phyloP scores from a whole-genome alignment of 2,113 vertebrate genomes.

The Vombatus ursinus region DNA sequence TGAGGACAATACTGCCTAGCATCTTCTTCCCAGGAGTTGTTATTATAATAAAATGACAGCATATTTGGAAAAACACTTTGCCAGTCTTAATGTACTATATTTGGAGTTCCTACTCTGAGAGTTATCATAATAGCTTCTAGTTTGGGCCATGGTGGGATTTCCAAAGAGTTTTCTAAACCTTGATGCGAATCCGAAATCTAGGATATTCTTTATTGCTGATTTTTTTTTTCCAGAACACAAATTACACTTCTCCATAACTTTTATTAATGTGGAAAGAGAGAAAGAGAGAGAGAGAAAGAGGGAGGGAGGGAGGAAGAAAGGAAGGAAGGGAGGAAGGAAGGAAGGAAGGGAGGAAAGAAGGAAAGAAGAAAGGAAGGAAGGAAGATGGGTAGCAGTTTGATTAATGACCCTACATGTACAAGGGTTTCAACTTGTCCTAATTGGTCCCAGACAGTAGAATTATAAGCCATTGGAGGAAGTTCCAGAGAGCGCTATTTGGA shows the following conservation, averaged over 20 bases:
- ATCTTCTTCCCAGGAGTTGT: background rate
- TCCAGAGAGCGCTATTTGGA: background rate
- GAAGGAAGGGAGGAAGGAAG: no score
- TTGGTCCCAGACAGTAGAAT: background rate
- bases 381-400: background rate
- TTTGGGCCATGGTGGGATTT: constrained; percentile 19
- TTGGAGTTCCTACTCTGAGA: background rate
- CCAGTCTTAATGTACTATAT: accelerated
- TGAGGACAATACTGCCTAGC: background rate
- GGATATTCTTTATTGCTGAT: background rate
- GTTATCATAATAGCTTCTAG: background rate
- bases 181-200: constrained; percentile 39
- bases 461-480: background rate
- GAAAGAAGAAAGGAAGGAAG: no score
- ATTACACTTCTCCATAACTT: background rate
- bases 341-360: no score
- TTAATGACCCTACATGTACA: background rate
- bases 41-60: background rate
- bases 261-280: background rate
- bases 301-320: no score
- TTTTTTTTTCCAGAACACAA: background rate
- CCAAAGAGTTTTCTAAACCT: constrained; percentile 29
- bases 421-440: background rate
- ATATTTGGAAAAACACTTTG: background rate
- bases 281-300: no score